Evolutionary conservation across 1,140 invertebrate species (phyloP).

Genomic region (Stratiolaelaps scimitus): DNA sequence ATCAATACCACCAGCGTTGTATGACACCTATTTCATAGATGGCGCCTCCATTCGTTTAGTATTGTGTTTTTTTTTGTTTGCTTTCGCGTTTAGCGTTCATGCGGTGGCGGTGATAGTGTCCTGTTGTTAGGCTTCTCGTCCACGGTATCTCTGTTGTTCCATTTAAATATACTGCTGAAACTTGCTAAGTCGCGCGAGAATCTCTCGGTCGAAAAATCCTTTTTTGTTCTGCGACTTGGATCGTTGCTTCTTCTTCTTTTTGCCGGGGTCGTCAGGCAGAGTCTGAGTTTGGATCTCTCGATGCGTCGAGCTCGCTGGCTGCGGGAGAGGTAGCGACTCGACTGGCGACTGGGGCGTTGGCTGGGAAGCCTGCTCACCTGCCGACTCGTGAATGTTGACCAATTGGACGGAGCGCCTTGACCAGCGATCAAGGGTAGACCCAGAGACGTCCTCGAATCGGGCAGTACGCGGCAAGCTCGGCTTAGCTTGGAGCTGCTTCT

Average conservation of each 20-base stretch:
- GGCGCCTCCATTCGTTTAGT: no score
- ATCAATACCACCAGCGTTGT: no score
- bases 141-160: background rate
- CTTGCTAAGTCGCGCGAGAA: constrained; percentile 18
- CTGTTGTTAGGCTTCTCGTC: background rate
- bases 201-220: constrained; percentile 24
- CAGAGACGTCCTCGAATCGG: constrained; percentile 12
- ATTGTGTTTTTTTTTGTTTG: no score
- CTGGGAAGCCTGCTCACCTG: no score
- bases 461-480: constrained; percentile 8
- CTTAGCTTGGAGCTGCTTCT: constrained; percentile 10
- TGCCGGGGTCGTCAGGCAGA: background rate
- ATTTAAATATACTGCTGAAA: constrained; percentile 25
- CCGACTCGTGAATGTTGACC: no score
- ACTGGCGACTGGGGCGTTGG: no score
- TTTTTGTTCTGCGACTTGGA: constrained; percentile 4
- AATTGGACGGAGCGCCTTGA: no score
- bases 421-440: no score
- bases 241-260: constrained; percentile 18
- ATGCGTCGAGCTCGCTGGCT: background rate
- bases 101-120: no score
- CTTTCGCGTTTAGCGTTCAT: no score
- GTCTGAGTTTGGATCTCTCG: background rate
- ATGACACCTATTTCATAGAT: no score
- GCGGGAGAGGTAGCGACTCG: background rate